Evolutionary conservation across 2,888 invertebrate genomes (phyloP).

Genomic region (Iphiclides podalirius): DNA sequence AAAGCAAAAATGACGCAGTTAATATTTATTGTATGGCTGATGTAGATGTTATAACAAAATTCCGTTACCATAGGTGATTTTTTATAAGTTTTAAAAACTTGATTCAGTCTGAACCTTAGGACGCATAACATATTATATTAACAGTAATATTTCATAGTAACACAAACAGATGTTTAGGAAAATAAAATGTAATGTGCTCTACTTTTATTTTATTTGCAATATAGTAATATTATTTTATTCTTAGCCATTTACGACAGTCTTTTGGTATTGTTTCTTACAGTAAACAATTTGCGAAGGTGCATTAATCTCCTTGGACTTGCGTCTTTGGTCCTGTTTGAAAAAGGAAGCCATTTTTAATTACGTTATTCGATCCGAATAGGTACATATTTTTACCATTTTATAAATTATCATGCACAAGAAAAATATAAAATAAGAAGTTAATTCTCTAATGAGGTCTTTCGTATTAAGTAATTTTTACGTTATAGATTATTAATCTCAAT

Average conservation of each 20-base stretch:
- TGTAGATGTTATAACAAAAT: conserved; percentile 18
- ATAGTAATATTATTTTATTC: conserved; percentile 2
- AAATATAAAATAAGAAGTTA: no score
- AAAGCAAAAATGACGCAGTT: neutral
- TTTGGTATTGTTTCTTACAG: no score
- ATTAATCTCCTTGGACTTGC: no score
- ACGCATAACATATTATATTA: conserved; percentile 4
- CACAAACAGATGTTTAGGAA: conserved; percentile 7
- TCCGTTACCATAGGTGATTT: conserved; percentile 33
- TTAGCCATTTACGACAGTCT: no score
- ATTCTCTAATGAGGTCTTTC: no score
- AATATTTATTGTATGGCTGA: neutral
- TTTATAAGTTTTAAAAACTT: conserved; percentile 26
- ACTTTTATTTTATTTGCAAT: neutral
- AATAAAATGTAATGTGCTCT: neutral
- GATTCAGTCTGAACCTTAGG: conserved; percentile 9
- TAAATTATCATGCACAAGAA: neutral
- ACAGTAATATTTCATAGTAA: neutral
- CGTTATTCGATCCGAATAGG: conserved; percentile 6
- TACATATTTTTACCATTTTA: conserved; percentile 5
- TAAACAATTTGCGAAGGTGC: no score
- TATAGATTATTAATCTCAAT: no score
- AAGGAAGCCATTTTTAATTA: conserved; percentile 1
- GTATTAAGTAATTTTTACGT: no score
- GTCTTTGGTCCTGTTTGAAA: no score